Base-by-base conservation (phyloP, 1,140 invertebrate genomes). In the Drosophila neocordata region DNA sequence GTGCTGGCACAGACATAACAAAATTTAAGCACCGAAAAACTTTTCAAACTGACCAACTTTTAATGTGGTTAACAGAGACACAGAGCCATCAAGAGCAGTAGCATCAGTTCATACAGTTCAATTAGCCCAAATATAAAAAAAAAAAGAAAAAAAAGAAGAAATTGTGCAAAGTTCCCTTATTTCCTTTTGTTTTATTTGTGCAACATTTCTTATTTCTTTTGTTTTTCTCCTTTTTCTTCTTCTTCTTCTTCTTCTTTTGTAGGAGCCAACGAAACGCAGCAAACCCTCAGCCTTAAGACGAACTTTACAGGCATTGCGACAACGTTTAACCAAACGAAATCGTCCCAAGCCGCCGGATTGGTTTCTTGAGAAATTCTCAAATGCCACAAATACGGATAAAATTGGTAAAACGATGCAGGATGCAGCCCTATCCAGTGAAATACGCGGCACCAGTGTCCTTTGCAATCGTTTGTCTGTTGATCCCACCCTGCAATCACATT, bases 401-500 rank as follows among this genome's bases (percentile, higher is more conserved):
- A 72, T 91, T 59, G 85, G 89, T 65, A 91, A 91, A 91, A 92
- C 81, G 79, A 73, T 74, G 77, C 77, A 88, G 48, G 89, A 91
- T 73, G 78, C 93, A 92, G 73, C 92, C 73, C 9, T 75, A 74
- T 56, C 93, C 92, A 77, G 92, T 92, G 76, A 92, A 64, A 91
- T 91, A 34, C 83, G 87, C 5, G 90, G 90, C 78, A 77, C 79
- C 7, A 93, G 92, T 64, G 90, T 93, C 20, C 91, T 94, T 20
- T 94, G 94, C 76, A 93, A 93, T 62, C 87, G 93, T 27, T 92
- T 95, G 34, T 94, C 94, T 1, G 93, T 95, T 58, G 94, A 95
- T 90, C 93, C 94, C 18, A 93, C 95, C 0, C 89, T 93, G 38
- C 93, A 93, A 24, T 92, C 92, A 20, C 94, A 95, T 91, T 95